Conservation (phyloP, 2,888 invertebrate species). For the Unio delphinus region DNA sequence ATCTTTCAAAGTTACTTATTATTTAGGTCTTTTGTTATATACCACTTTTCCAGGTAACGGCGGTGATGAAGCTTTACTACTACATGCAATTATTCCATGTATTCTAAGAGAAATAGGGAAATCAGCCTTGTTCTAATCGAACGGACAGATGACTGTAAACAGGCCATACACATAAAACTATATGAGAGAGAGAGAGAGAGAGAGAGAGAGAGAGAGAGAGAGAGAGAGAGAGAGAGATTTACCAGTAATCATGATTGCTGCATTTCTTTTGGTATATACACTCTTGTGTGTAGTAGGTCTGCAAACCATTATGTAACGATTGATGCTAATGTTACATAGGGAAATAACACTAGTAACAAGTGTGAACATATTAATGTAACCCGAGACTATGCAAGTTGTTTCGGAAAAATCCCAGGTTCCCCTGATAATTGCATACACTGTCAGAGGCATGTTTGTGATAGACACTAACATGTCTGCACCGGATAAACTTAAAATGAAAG, state of each 20-base stretch:
- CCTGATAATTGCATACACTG: conserved; percentile 45
- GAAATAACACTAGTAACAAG: conserved; percentile 65
- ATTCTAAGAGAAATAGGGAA: too few relatives aligned
- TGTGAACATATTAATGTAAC: conserved; percentile 62
- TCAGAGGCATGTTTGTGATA: conserved; percentile 59
- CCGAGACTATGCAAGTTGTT: conserved; percentile 46
- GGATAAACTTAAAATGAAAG: conserved; percentile 54
- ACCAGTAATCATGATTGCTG: conserved; percentile 54
- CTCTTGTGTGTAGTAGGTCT: conserved; percentile 41
- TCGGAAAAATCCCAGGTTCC: conserved; percentile 43
- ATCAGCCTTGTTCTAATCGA: neutral
- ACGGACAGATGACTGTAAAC: neutral
- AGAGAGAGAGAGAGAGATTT: conserved; percentile 8
- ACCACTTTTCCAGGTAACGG: too few relatives aligned
- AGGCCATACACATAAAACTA: neutral
- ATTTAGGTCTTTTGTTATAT: too few relatives aligned
- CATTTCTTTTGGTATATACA: conserved; percentile 52
- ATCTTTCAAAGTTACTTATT: too few relatives aligned
- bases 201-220: conserved; percentile 4
- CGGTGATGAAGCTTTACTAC: too few relatives aligned
- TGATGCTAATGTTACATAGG: conserved; percentile 64
- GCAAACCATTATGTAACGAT: conserved; percentile 64
- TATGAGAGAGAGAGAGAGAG: neutral
- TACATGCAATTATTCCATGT: too few relatives aligned
- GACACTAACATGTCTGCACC: conserved; percentile 61